phyloP scores from a whole-genome alignment of 2,888 invertebrate genomes.

The Lycia hirtaria region DNA sequence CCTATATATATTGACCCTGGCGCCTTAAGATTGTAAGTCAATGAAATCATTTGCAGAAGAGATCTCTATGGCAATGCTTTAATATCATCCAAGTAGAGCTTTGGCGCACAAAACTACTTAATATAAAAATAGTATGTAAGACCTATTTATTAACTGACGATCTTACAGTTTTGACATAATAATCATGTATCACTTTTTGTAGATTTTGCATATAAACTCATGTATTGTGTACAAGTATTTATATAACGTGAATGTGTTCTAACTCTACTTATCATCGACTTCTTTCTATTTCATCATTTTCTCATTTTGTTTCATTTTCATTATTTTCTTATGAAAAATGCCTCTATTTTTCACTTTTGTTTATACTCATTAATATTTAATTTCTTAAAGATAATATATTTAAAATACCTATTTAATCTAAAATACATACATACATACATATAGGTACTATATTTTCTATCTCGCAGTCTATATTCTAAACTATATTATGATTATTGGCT shows the following conservation, averaged over 20 bases:
- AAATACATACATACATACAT: slow-evolving; percentile 17
- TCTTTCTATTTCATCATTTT: slow-evolving; percentile 51
- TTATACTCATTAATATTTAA: slow-evolving; percentile 33
- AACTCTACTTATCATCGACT: slow-evolving; percentile 58
- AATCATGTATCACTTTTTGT: slow-evolving; percentile 81
- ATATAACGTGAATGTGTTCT: slow-evolving; percentile 79
- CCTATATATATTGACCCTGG: too few species aligned
- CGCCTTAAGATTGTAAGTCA: too few species aligned
- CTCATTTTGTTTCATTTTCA: slow-evolving; percentile 51
- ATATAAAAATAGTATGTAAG: slow-evolving; percentile 74
- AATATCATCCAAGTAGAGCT: slow-evolving; percentile 77
- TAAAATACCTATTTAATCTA: slow-evolving; percentile 17
- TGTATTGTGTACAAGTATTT: slow-evolving; percentile 80
- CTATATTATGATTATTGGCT: slow-evolving; percentile 53
- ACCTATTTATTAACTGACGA: slow-evolving; percentile 71
- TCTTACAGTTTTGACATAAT: slow-evolving; percentile 76
- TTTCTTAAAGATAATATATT: slow-evolving; percentile 21
- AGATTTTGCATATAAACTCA: slow-evolving; percentile 82
- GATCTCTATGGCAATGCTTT: slow-evolving; percentile 59
- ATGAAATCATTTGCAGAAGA: slow-evolving; percentile 49
- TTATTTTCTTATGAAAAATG: slow-evolving; percentile 38
- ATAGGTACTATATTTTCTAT: slow-evolving; percentile 40
- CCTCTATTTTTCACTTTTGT: slow-evolving; percentile 30
- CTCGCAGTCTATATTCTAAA: slow-evolving; percentile 35
- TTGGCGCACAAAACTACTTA: slow-evolving; percentile 78